Evolutionary conservation across 2,113 vertebrate genomes (phyloP), one percentile per base, ranked within the genome.

Genomic region (Neodontobutis hainanensis): DNA sequence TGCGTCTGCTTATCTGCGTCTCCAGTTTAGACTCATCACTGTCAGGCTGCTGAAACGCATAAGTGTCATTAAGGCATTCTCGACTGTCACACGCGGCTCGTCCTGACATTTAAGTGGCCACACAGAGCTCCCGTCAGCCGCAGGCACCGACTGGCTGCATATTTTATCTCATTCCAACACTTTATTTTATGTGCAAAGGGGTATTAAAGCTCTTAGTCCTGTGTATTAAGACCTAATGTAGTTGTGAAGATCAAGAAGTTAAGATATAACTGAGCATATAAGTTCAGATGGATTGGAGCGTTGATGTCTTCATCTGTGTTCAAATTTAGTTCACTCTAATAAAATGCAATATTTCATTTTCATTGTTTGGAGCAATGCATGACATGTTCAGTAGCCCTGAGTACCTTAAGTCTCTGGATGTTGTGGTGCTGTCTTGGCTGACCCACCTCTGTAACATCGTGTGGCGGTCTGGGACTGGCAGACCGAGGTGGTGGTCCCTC

Each of bases 31-130:
- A 38, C 45, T 71, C 68, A n/a, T 79, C 69, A 60, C 67, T 81
- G 73, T 80, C 81, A 75, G 56, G 16, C 68, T 65, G 69, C 62
- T 65, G 65, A 77, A 74, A 77, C 55, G 52, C 56, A 12, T 71
- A 65, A 65, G 68, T 72, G 61, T 76, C 74, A 78, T 64, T 69
- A 76, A 73, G 76, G 66, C 36, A 53, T 73, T 68, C 56, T 75
- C 52, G 43, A 65, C 59, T 66, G 80, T 36, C 63, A 60, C 56
- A 35, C 51, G 46, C 46, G 27, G 64, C 63, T 80, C 69, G 61
- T 64, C 70, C n/a, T 85, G 83, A 77, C 78, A 86, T 85, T 84
- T 76, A 59, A 78, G 53, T 73, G 65, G 61, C 61, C 52, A 36
- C 40, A 61, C 40, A 46, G 40, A 27, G 51, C 60, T 74, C 56